Base-by-base conservation (phyloP, 2,797 vertebrate species). In the Intellagama lesueurii region DNA sequence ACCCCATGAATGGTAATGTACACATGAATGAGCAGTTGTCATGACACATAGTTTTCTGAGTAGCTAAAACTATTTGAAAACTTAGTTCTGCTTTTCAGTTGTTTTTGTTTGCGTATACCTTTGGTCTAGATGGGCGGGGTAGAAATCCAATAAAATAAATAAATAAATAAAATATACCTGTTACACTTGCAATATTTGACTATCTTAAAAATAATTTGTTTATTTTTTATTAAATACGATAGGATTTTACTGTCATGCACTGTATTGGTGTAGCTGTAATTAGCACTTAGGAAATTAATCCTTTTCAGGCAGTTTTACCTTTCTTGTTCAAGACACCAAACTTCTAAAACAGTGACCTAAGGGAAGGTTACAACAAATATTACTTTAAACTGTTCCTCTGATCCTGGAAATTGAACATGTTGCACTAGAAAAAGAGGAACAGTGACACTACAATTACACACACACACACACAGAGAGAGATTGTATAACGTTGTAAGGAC, bases 381-480 rank as follows among this genome's bases (percentile, higher is more conserved):
- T 76, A 75, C 0, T 56, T 26, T 56, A 56, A 35, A 85, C n/a
- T 73, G 49, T 30, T 35, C 11, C n/a, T 56, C 6, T 85, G 83
- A 75, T 26, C n/a, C n/a, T 85, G 26, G 32, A 76, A 76, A 72
- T 84, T n/a, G 72, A 84, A 26, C n/a, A 72, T 60, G 56, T 73
- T 75, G 5, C 7, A 60, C 52, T 76, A 32, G 66, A 68, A 17
- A 5, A 3, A 75, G 56, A 32, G 24, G 28, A 75, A 4, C 40
- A 40, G 64, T 73, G 69, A 85, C 9, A 64, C 82, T 8, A 11
- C 52, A 56, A 1, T 56, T 56, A 11, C 12, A 56, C 7, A 8
- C 7, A 56, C 52, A 56, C 52, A 56, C 52, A 56, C 52, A 56
- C 49, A 52, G 52, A 56, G 52, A 56, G 52, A 56, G 52, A 56